phyloP scores from a whole-genome alignment of 2,797 vertebrate genomes.

The Pagetopsis macropterus region DNA sequence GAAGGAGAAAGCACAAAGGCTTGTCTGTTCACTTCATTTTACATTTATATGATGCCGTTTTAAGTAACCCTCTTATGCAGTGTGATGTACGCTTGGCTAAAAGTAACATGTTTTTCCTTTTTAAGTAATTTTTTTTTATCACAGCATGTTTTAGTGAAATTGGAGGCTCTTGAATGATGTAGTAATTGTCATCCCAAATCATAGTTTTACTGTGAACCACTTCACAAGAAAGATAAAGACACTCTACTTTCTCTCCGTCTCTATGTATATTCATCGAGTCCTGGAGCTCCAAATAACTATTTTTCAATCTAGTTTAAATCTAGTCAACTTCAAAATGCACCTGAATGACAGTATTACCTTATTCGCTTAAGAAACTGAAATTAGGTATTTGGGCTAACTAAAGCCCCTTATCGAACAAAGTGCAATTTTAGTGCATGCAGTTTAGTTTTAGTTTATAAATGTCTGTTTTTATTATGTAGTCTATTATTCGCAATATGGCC shows the following conservation, averaged over 20 bases:
- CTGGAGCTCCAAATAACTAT: constrained; percentile 6
- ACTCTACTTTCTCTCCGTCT: background rate
- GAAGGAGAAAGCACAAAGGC: constrained; percentile 2
- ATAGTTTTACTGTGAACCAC: background rate
- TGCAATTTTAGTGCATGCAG: background rate
- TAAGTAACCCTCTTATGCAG: background rate
- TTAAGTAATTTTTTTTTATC: no score
- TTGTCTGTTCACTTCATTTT: constrained; percentile 1
- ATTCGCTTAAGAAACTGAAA: no score
- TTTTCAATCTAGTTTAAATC: constrained; percentile 10
- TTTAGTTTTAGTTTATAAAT: background rate
- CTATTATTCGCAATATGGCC: background rate
- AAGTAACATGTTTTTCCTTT: no score
- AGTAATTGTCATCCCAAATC: no score
- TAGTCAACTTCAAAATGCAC: background rate
- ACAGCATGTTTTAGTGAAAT: no score
- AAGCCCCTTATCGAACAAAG: no score
- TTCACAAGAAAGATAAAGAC: background rate
- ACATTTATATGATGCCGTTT: background rate
- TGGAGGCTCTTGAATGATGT: no score
- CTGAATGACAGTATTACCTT: background rate
- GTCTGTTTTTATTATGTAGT: background rate
- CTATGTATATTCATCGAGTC: background rate
- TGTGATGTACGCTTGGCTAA: background rate
- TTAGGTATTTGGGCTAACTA: no score